Conservation (phyloP, 1,140 invertebrate species). For the Druon quercuslanigerum region DNA sequence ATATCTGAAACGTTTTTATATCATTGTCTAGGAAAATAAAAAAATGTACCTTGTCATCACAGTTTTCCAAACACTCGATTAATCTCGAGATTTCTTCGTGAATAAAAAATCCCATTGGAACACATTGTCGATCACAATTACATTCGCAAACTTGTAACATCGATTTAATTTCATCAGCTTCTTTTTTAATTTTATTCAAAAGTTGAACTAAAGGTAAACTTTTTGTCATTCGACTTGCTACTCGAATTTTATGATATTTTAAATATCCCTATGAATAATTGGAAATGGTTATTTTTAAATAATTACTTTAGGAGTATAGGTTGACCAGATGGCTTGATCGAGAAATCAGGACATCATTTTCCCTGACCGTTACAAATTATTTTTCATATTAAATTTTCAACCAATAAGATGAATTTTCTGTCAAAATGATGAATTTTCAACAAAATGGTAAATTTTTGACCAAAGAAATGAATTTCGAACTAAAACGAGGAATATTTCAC, state of each 20-base stretch:
- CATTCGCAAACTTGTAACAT: conserved; percentile 46
- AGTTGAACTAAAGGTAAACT: conserved; percentile 55
- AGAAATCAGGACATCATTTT: no score
- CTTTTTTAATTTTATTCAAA: conserved; percentile 56
- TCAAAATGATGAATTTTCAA: no score
- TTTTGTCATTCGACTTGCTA: conserved; percentile 55
- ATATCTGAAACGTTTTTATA: conserved; percentile 46
- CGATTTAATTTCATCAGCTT: conserved; percentile 46
- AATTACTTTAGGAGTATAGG: no score
- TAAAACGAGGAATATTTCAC: no score
- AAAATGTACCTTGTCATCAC: conserved; percentile 57
- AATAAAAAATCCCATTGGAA: conserved; percentile 48
- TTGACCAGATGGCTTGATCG: no score
- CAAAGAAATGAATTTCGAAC: no score
- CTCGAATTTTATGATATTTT: conserved; percentile 53
- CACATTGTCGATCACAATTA: conserved; percentile 46
- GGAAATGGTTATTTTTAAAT: not conserved
- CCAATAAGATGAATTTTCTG: no score
- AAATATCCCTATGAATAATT: conserved; percentile 47
- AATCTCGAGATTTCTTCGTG: conserved; percentile 53
- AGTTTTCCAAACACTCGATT: conserved; percentile 49
- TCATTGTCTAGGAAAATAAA: conserved; percentile 54
- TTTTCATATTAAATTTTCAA: no score
- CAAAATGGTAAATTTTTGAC: no score
- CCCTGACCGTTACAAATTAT: no score